Conservation (phyloP, 1,140 invertebrate genomes). For the Harpegnathos saltator region DNA sequence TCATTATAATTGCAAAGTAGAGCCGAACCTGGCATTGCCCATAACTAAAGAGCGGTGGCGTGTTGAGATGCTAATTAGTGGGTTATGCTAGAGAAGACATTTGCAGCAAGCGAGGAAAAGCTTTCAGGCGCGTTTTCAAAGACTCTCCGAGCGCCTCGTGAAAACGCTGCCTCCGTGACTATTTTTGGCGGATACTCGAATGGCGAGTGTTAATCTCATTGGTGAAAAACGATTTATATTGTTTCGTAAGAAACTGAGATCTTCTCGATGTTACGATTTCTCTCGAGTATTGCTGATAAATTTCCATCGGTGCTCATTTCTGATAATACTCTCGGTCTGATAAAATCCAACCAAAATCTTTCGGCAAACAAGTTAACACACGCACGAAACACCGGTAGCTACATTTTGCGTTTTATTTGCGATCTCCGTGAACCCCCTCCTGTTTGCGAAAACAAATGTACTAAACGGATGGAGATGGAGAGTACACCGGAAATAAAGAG, state of each 20-base stretch:
- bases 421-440: background rate
- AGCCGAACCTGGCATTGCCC: slow-evolving; percentile 40
- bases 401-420: slow-evolving; percentile 42
- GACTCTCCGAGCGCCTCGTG: slow-evolving; percentile 20
- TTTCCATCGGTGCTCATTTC: background rate
- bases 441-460: slow-evolving; percentile 24
- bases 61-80: slow-evolving; percentile 58
- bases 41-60: slow-evolving; percentile 43
- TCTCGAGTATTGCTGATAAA: too few relatives aligned
- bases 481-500: slow-evolving; percentile 28
- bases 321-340: background rate
- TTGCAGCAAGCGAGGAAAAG: slow-evolving; percentile 52
- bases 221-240: slow-evolving; percentile 4
- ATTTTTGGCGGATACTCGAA: slow-evolving; percentile 26
- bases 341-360: slow-evolving; percentile 14
- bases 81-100: slow-evolving; percentile 56
- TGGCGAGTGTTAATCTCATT: slow-evolving; percentile 7
- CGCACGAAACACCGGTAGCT: background rate
- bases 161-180: slow-evolving; percentile 18
- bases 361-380: slow-evolving; percentile 16
- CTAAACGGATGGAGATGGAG: background rate
- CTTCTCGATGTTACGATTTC: background rate
- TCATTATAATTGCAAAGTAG: slow-evolving; percentile 62
- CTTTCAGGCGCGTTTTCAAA: slow-evolving; percentile 49
- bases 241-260: background rate